Evolutionary conservation across 2,888 invertebrate genomes (phyloP), one percentile per base, ranked within the genome.

Genomic region (Stegana nigrithorax): DNA sequence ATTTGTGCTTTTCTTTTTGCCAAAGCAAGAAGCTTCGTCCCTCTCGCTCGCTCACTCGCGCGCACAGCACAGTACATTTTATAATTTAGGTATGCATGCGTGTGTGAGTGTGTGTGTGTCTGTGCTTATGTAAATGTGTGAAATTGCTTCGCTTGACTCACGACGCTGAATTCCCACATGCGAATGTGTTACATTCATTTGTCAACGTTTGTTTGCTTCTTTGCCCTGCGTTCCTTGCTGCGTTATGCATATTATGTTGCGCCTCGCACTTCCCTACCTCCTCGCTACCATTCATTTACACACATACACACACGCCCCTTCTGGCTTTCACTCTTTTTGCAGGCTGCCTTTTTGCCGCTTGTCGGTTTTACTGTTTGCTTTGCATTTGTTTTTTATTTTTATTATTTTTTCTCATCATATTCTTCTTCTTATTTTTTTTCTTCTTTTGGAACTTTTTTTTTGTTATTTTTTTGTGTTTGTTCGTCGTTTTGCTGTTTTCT

Each of bases 61-160:
- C n/a, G n/a, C n/a, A n/a, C n/a, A n/a, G n/a, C n/a, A n/a, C n/a
- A n/a, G n/a, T n/a, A n/a, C n/a, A n/a, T n/a, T n/a, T n/a, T n/a
- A n/a, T n/a, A n/a, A n/a, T n/a, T n/a, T n/a, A n/a, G n/a, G n/a
- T n/a, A n/a, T n/a, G n/a, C n/a, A n/a, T n/a, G 19, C 10, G 50
- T 45, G 61, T 44, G 44, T 56, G 61, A 45, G 51, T 47, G 47
- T 36, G 42, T 60, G 66, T 68, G 68, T 78, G 67, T 78, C 67
- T 63, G 74, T 74, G 68, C 67, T 73, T 78, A 75, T 79, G 78
- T 77, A 77, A 75, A 77, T 79, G 79, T 76, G 73, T 76, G 73
- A 76, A 76, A 76, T 75, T 79, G 78, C 77, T 79, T n/a, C n/a
- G n/a, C n/a, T n/a, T n/a, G n/a, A n/a, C n/a, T n/a, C n/a, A n/a